Evolutionary conservation across 1,140 invertebrate genomes (phyloP).

Genomic region (Dinothrombium tinctorium): DNA sequence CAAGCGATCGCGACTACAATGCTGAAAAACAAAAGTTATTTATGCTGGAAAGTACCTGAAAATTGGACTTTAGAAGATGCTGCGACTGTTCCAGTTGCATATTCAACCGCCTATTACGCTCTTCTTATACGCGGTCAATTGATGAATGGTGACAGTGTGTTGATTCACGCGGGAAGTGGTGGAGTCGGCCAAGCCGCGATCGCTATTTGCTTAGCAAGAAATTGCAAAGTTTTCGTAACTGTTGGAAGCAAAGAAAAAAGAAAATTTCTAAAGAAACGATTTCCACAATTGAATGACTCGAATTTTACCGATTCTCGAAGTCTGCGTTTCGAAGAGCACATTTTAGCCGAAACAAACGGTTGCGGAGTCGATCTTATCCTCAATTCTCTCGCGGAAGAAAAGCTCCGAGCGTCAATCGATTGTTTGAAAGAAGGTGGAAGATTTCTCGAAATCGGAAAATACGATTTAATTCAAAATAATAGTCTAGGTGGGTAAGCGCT

Average conservation of each 20-base stretch:
- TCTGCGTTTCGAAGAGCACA: too few species aligned
- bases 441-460: constrained; percentile 54
- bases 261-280: constrained; percentile 23
- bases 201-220: constrained; percentile 58
- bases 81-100: constrained; percentile 74
- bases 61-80: constrained; percentile 72
- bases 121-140: constrained; percentile 51
- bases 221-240: constrained; percentile 68
- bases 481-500: constrained; percentile 73
- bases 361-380: too few species aligned
- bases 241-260: constrained; percentile 28
- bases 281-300: constrained; percentile 25
- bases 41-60: constrained; percentile 57
- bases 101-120: constrained; percentile 42
- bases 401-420: too few species aligned
- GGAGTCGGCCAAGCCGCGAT: constrained; percentile 89
- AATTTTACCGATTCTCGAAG: too few species aligned
- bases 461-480: constrained; percentile 62
- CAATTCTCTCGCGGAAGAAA: too few species aligned
- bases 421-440: constrained; percentile 34
- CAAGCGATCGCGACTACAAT: constrained; percentile 70
- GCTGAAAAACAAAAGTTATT: constrained; percentile 66
- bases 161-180: constrained; percentile 87
- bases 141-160: constrained; percentile 49
- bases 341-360: too few species aligned